Conservation (phyloP, 2,888 invertebrate species). For the Drosophila nr. perissopoda region DNA sequence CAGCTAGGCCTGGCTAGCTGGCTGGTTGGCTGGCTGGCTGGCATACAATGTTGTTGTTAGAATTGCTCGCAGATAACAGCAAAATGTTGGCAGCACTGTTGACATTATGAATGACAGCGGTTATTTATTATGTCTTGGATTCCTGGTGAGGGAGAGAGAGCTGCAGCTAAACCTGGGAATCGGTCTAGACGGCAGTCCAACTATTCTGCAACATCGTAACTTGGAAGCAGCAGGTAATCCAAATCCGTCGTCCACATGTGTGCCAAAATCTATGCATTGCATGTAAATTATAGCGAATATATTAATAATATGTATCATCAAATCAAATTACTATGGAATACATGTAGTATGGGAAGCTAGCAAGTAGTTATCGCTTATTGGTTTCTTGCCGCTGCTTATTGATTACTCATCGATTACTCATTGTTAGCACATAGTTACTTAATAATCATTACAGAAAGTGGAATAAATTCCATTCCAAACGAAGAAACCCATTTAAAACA, state of each 20-base stretch:
- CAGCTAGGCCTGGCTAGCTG: slow-evolving; percentile 23
- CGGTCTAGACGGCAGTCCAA: slow-evolving; percentile 14
- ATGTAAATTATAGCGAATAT: slow-evolving; percentile 20
- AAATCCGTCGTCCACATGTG: slow-evolving; percentile 7
- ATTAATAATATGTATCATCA: slow-evolving; percentile 14
- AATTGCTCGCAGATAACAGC: slow-evolving; percentile 78
- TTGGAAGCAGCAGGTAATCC: slow-evolving; percentile 22
- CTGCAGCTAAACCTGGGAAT: slow-evolving; percentile 42
- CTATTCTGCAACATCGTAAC: slow-evolving; percentile 11
- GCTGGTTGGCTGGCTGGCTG: slow-evolving; percentile 2
- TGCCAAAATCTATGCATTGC: slow-evolving; percentile 13
- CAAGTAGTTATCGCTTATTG: neutral
- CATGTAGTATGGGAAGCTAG: neutral
- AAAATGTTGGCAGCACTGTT: slow-evolving; percentile 80
- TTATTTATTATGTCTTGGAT: slow-evolving; percentile 78
- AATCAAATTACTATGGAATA: neutral
- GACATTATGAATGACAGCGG: slow-evolving; percentile 81
- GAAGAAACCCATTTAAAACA: neutral
- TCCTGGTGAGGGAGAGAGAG: slow-evolving; percentile 19
- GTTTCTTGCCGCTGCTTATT: neutral
- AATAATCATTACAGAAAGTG: neutral
- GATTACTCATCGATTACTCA: neutral
- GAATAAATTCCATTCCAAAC: neutral
- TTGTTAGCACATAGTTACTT: neutral
- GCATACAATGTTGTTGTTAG: slow-evolving; percentile 74